Base-by-base conservation (phyloP, 2,797 vertebrate species). In the Adrianichthys oophorus region DNA sequence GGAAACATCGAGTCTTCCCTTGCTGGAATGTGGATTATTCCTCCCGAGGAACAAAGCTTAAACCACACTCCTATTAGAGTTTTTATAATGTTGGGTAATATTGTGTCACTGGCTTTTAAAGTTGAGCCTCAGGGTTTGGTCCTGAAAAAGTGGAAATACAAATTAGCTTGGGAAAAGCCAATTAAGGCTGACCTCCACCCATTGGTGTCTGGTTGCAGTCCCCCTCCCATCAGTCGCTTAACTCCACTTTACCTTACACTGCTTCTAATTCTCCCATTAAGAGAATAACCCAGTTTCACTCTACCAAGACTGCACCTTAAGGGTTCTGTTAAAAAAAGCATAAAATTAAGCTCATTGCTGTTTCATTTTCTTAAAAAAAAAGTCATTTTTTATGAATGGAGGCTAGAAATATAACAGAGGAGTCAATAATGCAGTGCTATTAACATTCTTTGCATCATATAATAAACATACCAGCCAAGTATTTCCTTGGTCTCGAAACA, bases 21-120 rank as follows among this genome's bases (percentile, higher is more conserved):
- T 47, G 70, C 74, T 83, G 75, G 70, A 84, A 80, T 65, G 69
- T 82, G 65, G 71, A 72, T 93, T 87, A 90, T 86, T 78, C 52
- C 72, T 80, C 90, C 82, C 87, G 0, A 12, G 78, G 82, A 92
- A 82, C 79, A 71, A 74, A 83, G 79, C 52, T 84, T 72, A 74
- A 82, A 75, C 75, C 53, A 19, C 74, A 76, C 79, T 87, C 74
- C 78, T 79, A 79, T 57, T 87, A 74, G 85, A 85, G 90, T 89
- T 91, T 87, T 87, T 90, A 70, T 76, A 89, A 88, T 50, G 79
- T 89, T 90, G 88, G 92, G 89, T 90, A 86, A 93, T 88, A 88
- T 82, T 68, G 70, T 89, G 87, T 92, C 88, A 92, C 84, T 62
- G 26, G 48, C 77, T 89, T 88, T 87, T 85, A 86, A 80, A 67